Evolutionary conservation across 2,113 vertebrate genomes (phyloP).

Genomic region (Felis catus): DNA sequence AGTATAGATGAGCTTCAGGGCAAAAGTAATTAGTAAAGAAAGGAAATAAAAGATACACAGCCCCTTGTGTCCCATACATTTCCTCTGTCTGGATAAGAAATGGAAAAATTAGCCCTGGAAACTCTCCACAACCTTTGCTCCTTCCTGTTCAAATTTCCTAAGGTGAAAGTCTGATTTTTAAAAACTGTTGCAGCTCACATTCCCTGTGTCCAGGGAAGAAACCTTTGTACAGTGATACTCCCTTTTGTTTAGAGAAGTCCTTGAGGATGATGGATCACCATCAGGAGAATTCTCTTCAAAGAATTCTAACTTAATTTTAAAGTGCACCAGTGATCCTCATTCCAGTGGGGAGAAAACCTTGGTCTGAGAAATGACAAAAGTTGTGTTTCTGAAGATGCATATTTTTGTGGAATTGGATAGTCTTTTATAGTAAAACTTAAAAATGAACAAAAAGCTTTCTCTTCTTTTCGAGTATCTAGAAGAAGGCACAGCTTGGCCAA

Average conservation of each 20-base stretch:
- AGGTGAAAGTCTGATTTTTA: conserved; percentile 22
- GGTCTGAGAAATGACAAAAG: not conserved
- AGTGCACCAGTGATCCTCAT: not conserved
- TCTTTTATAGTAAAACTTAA: conserved; percentile 47
- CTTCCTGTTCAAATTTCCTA: conserved; percentile 60
- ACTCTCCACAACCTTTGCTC: not conserved
- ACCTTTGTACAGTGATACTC: not conserved
- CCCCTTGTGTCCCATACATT: not conserved
- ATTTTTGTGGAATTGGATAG: conserved; percentile 21
- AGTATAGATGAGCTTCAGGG: not conserved
- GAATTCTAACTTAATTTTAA: conserved; percentile 5
- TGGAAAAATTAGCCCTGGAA: conserved; percentile 29
- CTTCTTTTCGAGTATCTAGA: not conserved
- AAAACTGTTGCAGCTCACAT: conserved; percentile 24
- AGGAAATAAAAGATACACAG: conserved; percentile 20
- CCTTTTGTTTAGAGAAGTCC: not conserved
- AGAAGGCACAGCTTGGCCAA: not conserved
- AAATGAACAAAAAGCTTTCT: not conserved
- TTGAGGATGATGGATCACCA: conserved; percentile 46
- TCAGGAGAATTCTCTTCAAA: conserved; percentile 25
- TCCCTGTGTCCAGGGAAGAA: conserved; percentile 34
- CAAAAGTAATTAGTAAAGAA: not conserved
- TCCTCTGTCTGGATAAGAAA: conserved; percentile 44
- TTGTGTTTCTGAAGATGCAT: not conserved
- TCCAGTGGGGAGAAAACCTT: conserved; percentile 11